Percentiles rank a stretch among this genome's conserved stretches.
phyloP scores from a whole-genome alignment of 1,140 invertebrate species.

The Hydropsyche tenuis region DNA sequence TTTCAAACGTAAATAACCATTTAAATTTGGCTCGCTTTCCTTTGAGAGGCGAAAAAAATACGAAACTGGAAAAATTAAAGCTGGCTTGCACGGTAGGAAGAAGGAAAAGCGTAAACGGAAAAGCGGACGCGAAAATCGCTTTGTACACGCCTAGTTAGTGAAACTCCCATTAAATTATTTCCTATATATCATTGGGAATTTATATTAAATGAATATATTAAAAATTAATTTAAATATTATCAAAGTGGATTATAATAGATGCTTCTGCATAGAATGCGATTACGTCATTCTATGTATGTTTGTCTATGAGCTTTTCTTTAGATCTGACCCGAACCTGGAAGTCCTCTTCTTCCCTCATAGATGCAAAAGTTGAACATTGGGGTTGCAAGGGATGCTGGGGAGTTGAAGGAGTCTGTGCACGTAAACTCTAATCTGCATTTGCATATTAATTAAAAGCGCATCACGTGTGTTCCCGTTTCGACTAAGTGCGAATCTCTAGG shows the following conservation, averaged over 20 bases:
- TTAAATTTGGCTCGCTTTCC: constrained; percentile 48
- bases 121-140: constrained; percentile 40
- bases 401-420: constrained; percentile 8
- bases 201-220: not conserved
- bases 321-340: too few species aligned
- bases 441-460: constrained; percentile 39
- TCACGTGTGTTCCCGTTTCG: constrained; percentile 24
- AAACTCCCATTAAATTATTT: not conserved
- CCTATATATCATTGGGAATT: not conserved
- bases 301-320: too few species aligned
- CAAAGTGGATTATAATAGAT: too few species aligned
- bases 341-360: too few species aligned
- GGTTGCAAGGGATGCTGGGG: not conserved
- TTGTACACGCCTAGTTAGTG: constrained; percentile 30
- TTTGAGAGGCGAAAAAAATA: constrained; percentile 39
- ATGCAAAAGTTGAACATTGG: constrained; percentile 7
- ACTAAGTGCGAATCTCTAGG: too few species aligned
- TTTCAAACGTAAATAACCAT: constrained; percentile 51
- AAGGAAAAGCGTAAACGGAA: too few species aligned
- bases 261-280: not conserved
- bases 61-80: constrained; percentile 46
- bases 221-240: too few species aligned
- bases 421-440: constrained; percentile 37
- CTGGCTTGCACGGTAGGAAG: constrained; percentile 30
- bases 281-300: not conserved